phyloP scores from a whole-genome alignment of 2,797 vertebrate genomes.

The Nyctibius grandis region DNA sequence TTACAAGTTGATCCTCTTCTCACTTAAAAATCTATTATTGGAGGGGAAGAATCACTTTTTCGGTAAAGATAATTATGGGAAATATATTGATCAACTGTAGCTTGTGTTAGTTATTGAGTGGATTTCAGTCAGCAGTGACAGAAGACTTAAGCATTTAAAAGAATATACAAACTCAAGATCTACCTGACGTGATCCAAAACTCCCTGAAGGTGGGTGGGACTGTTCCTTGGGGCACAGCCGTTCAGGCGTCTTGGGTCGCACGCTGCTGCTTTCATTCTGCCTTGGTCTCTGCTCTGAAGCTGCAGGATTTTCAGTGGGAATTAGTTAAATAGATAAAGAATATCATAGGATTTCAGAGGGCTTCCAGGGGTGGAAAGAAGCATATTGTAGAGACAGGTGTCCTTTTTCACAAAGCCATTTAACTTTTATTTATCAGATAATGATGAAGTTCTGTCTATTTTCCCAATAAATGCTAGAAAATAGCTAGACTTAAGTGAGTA shows the following conservation, averaged over 20 bases:
- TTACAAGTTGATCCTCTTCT: neutral
- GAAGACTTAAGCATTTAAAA: neutral
- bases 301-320: neutral
- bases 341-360: neutral
- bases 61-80: neutral
- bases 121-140: neutral
- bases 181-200: neutral
- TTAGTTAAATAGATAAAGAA: neutral
- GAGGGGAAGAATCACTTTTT: neutral
- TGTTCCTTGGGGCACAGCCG: neutral
- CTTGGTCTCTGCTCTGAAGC: neutral
- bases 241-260: rapidly evolving
- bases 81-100: neutral
- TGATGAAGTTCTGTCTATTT: constrained; percentile 37
- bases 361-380: neutral
- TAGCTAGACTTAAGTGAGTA: constrained; percentile 53
- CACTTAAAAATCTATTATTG: neutral
- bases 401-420: neutral
- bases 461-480: constrained; percentile 60
- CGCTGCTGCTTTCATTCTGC: neutral
- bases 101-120: neutral
- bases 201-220: neutral
- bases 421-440: constrained; percentile 5
- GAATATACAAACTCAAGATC: neutral
- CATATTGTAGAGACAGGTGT: neutral